Evolutionary conservation across 1,140 invertebrate species (phyloP), one percentile per base, ranked within the genome.

Genomic region (Drosophila yakuba): DNA sequence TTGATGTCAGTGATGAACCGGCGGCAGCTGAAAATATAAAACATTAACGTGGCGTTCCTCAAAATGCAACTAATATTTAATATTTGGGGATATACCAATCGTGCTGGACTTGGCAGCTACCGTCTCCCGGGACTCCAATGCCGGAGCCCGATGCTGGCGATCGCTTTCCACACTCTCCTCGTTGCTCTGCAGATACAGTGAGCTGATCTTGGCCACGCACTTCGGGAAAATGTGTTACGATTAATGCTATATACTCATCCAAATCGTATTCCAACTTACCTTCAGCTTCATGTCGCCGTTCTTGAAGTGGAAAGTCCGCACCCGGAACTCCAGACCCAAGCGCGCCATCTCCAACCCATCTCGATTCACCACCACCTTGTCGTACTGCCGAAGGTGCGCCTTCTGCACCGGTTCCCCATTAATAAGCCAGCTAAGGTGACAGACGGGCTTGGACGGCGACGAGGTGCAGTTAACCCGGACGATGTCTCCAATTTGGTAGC

Each of bases 391-490:
- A 3, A 93, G 77, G 23, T 93, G 92, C 3, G 86, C 68, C 1
- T 92, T 55, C 74, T 94, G 94, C 81, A 96, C 96, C 79, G 95
- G 95, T 79, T 97, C 96, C 38, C 96, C 96, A 85, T 98, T 98
- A 86, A 98, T 96, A 91, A 96, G 96, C 97, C 97, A 98, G 41
- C 94, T 95, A 32, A 98, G 94, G 68, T 96, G 95, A 11, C 97
- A 97, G 0, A 96, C 96, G 1, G 97, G 97, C 82, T 97, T 95
- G 11, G 97, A 97, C 73, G 95, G 93, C 12, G 95, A 95, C 12
- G 96, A 97, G 12, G 96, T 97, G 92, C 97, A 97, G 91, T 97
- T 97, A 14, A 97, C 95, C 20, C 95, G 94, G 12, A 98, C 96
- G 10, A 94, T 93, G 79, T 97, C 97, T 3, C 96, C 97, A 14